Conservation (phyloP, 2,113 vertebrate species). For the Sorex fumeus region DNA sequence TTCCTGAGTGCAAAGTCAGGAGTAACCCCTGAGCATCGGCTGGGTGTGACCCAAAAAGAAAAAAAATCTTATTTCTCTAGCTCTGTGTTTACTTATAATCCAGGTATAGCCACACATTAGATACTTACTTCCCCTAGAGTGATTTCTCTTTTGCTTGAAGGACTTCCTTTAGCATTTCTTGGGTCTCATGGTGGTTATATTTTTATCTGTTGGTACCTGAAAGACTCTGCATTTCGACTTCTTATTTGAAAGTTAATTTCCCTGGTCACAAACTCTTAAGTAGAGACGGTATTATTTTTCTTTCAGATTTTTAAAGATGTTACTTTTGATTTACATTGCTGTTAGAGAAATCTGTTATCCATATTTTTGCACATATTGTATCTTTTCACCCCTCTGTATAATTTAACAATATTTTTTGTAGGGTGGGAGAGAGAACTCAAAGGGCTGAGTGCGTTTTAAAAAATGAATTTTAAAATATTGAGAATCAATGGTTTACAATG, state of each 20-base stretch:
- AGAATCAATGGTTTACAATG: no score
- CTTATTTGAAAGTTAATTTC: constrained; percentile 13
- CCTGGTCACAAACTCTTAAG: not conserved
- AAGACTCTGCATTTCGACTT: constrained; percentile 29
- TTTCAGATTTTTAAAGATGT: not conserved
- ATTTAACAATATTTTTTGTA: constrained; percentile 13
- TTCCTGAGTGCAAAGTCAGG: no score
- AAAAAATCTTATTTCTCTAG: not conserved
- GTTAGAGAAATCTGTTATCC: not conserved
- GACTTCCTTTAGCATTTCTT: constrained; percentile 16
- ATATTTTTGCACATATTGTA: not conserved
- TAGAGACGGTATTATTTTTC: not conserved
- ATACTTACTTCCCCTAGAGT: not conserved
- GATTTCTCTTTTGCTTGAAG: not conserved
- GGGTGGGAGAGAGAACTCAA: no score
- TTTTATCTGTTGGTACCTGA: not conserved
- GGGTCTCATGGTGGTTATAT: not conserved
- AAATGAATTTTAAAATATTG: no score
- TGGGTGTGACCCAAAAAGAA: no score
- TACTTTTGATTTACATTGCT: not conserved
- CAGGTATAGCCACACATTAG: not conserved
- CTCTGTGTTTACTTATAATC: not conserved
- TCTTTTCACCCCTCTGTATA: not conserved
- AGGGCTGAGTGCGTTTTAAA: no score
- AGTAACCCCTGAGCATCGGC: no score